These are phyloP conservation scores for Poecilus cupreus DNA, from an alignment of 2,888 invertebrate genomes.

Conservation along the genomic window DNA sequence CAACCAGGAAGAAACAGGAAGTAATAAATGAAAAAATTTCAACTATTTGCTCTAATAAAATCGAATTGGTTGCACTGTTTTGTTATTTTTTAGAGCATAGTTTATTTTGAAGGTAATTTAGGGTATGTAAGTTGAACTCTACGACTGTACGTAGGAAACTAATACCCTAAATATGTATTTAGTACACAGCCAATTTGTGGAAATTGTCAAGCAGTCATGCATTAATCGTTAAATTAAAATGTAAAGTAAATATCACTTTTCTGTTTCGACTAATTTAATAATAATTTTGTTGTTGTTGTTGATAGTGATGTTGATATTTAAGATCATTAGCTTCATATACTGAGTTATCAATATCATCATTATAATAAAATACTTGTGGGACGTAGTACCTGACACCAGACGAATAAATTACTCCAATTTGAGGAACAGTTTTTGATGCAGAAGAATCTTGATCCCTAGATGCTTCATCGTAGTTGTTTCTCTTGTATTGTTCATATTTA, in stretches of 20 bases:
- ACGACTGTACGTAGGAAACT: constrained; percentile 30
- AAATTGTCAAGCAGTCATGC: constrained; percentile 12
- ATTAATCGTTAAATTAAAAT: constrained; percentile 11
- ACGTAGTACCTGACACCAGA: constrained; percentile 71
- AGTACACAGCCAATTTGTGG: background rate
- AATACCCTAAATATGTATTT: constrained; percentile 25
- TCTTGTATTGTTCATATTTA: background rate
- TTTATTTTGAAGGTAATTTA: constrained; percentile 16
- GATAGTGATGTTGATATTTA: constrained; percentile 65
- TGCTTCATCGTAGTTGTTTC: constrained; percentile 23
- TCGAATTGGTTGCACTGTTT: background rate
- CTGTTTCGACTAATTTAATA: constrained; percentile 18
- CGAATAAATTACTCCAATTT: constrained; percentile 71
- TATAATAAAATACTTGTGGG: constrained; percentile 68
- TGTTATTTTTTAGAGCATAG: constrained; percentile 36
- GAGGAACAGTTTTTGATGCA: constrained; percentile 66
- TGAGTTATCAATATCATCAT: constrained; percentile 68
- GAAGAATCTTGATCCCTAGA: constrained; percentile 22
- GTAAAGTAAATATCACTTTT: constrained; percentile 51
- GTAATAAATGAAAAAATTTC: background rate
- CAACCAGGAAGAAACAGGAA: background rate
- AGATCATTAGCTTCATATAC: constrained; percentile 69
- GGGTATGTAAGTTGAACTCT: constrained; percentile 13
- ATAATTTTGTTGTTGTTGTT: constrained; percentile 39
- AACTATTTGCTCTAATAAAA: constrained; percentile 42